phyloP scores from a whole-genome alignment of 2,113 vertebrate genomes.

The Neodon shergylaensis region DNA sequence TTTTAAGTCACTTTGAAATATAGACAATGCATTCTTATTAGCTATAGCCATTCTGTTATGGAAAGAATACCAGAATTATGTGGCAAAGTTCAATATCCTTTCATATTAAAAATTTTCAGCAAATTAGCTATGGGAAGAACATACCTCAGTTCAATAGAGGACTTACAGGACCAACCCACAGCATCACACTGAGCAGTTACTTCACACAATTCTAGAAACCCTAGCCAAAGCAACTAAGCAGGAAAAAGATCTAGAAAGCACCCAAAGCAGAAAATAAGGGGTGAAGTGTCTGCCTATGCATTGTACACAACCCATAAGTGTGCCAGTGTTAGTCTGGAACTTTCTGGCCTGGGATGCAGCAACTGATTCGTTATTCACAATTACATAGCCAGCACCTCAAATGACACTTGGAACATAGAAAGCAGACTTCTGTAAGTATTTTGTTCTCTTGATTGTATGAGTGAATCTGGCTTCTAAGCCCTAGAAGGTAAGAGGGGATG shows the following conservation, averaged over 20 bases:
- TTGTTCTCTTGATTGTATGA: background rate
- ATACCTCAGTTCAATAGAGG: background rate
- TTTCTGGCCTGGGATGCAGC: background rate
- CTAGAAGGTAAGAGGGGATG: background rate
- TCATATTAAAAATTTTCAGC: background rate
- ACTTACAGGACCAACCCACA: background rate
- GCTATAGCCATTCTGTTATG: background rate
- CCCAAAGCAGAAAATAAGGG: background rate
- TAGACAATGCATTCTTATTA: background rate
- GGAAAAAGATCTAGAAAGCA: background rate
- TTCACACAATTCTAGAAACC: background rate
- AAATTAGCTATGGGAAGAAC: background rate
- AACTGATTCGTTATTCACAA: background rate
- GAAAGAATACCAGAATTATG: background rate
- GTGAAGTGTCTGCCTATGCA: background rate
- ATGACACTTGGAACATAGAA: background rate
- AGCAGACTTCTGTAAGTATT: background rate
- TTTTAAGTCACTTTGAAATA: background rate
- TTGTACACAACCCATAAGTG: background rate
- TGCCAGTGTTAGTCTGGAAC: background rate
- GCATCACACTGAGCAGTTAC: background rate
- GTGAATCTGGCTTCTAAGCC: background rate
- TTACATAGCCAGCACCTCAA: background rate
- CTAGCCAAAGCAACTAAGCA: background rate
- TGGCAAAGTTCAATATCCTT: background rate